Evolutionary conservation across 2,113 vertebrate genomes (phyloP), one percentile per base, ranked within the genome.

Genomic region (Callocephalon fimbriatum): DNA sequence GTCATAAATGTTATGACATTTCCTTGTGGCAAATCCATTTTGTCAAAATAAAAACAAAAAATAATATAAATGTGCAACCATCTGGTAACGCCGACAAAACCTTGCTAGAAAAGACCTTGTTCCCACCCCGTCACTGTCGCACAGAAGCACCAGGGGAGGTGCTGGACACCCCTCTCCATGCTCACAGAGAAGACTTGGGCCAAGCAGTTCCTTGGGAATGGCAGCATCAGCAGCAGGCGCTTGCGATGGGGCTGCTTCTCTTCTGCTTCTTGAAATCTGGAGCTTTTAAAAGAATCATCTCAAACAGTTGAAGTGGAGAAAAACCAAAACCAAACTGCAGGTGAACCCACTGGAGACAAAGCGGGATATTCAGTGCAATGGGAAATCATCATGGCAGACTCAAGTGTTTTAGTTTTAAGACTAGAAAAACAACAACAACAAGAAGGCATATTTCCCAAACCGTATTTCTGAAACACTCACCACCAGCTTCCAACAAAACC

Each of bases 1-100:
- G 98, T 98, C 99, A 99, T 99, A 99, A 99, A 99, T 99, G 99
- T 99, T 99, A 99, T 99, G 99, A 99, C 99, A 98, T 98, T 96
- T 97, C 95, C 97, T 97, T 71, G 98, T 98, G 98, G 98, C 98
- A 98, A 98, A 98, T 98, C 95, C 98, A 97, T 98, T 98, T 96
- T 97, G 87, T 95, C 77, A 92, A 97, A 98, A 58, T 58, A 58
- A 58, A 58, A 97, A 73, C 38, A 65, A 93, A 80, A 75, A 87
- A 78, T n/a, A 59, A 74, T 32, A 76, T n/a, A 91, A 97, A 96
- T 98, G 98, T 98, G 98, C 98, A 98, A 99, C 98, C 98, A 98
- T 98, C 98, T 98, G 98, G 98, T 98, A 98, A 98, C 97, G 96
- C 98, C 86, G 88, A 98, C 97, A 95, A 96, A 95, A 95, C 98